Conservation (phyloP, 2,113 vertebrate species). For the Suricata suricatta region DNA sequence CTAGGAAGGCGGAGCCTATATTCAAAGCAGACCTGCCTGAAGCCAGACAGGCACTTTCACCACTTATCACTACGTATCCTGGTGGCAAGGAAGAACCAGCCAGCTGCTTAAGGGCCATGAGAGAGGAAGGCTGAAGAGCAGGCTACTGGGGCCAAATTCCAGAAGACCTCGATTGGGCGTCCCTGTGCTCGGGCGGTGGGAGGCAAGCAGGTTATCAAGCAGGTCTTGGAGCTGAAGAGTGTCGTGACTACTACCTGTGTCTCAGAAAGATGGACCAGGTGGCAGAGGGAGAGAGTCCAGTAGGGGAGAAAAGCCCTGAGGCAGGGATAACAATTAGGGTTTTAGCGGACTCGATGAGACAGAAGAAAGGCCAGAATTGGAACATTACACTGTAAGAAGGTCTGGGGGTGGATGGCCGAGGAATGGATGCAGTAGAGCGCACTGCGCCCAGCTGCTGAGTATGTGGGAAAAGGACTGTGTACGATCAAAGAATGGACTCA, state of each 20-base stretch:
- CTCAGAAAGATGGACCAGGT: background rate
- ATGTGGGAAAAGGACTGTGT: rapidly evolving
- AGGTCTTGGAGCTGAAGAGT: background rate
- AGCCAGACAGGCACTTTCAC: background rate
- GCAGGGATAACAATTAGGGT: background rate
- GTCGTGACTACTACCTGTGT: too few species aligned
- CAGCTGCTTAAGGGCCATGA: background rate
- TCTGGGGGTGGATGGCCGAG: too few species aligned
- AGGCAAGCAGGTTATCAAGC: background rate
- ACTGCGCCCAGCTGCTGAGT: background rate
- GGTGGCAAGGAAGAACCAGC: background rate
- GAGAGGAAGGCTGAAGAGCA: background rate
- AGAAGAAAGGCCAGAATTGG: background rate
- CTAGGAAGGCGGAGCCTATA: background rate
- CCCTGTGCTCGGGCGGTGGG: rapidly evolving
- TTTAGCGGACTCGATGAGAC: background rate
- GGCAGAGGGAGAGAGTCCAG: background rate
- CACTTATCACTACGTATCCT: rapidly evolving
- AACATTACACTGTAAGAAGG: background rate
- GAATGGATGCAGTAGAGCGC: background rate
- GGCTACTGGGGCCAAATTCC: background rate
- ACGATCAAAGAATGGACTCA: background rate
- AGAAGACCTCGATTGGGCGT: rapidly evolving
- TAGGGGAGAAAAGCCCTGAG: background rate
- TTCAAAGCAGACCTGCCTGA: background rate